phyloP scores from a whole-genome alignment of 2,113 vertebrate genomes.

The Machaerirhynchus nigripectus region DNA sequence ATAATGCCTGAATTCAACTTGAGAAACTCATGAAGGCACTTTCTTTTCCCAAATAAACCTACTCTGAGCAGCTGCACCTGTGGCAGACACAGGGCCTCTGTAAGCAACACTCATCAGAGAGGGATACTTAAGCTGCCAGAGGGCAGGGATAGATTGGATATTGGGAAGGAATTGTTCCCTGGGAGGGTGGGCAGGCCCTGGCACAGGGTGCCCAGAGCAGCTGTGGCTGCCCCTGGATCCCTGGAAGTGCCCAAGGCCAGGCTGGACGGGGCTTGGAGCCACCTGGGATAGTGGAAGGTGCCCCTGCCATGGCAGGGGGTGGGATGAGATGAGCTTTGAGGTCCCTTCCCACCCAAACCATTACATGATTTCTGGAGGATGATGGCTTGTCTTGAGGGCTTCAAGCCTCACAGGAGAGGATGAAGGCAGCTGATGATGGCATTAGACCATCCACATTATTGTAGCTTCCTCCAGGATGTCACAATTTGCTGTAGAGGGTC shows the following conservation, averaged over 20 bases:
- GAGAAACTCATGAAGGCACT: neutral
- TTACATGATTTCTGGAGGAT: neutral
- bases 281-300: fast-evolving
- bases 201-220: neutral
- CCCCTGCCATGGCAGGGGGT: neutral
- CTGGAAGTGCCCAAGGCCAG: neutral
- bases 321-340: neutral
- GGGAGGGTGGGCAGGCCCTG: neutral
- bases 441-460: neutral
- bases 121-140: neutral
- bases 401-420: neutral
- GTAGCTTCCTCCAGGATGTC: neutral
- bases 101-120: neutral
- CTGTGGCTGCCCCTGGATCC: neutral
- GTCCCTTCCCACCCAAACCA: neutral
- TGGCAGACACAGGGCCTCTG: neutral
- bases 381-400: fast-evolving
- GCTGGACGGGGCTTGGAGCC: fast-evolving
- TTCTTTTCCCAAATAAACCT: neutral
- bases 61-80: neutral
- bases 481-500: neutral
- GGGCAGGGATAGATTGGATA: fast-evolving
- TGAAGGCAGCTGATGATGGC: neutral
- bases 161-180: neutral
- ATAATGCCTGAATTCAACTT: fast-evolving